Evolutionary conservation across 2,113 vertebrate genomes (phyloP).

Genomic region (Chrysemys picta): DNA sequence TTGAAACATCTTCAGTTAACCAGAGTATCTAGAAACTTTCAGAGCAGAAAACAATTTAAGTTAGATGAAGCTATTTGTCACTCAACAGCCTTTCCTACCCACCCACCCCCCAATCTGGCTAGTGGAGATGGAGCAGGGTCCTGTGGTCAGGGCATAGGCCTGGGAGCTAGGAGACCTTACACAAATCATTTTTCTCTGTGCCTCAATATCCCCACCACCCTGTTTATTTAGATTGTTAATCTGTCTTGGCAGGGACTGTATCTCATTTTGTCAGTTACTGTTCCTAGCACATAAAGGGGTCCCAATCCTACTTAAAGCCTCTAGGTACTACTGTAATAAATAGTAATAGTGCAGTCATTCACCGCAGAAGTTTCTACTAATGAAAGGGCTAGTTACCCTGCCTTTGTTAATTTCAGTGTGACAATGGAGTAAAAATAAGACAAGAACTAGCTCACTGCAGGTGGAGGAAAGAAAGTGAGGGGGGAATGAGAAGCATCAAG

Average conservation of each 20-base stretch:
- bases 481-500: neutral
- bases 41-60: no score
- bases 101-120: neutral
- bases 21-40: no score
- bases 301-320: neutral
- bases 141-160: neutral
- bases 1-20: neutral
- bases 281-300: neutral
- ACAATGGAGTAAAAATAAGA: neutral
- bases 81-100: neutral
- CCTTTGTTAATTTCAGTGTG: neutral
- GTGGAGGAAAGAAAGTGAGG: neutral
- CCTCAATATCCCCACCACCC: no score
- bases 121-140: neutral
- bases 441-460: neutral
- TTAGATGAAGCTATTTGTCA: neutral
- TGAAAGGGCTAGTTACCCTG: neutral
- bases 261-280: neutral
- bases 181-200: neutral
- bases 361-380: neutral
- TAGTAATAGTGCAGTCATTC: neutral
- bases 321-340: neutral
- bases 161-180: neutral
- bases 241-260: neutral
- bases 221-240: neutral